Evolutionary conservation across 64 coral and sea anemone species (phyloP), one percentile per base, ranked within the genome.

Genomic region (Catalaphyllia jardinei): DNA sequence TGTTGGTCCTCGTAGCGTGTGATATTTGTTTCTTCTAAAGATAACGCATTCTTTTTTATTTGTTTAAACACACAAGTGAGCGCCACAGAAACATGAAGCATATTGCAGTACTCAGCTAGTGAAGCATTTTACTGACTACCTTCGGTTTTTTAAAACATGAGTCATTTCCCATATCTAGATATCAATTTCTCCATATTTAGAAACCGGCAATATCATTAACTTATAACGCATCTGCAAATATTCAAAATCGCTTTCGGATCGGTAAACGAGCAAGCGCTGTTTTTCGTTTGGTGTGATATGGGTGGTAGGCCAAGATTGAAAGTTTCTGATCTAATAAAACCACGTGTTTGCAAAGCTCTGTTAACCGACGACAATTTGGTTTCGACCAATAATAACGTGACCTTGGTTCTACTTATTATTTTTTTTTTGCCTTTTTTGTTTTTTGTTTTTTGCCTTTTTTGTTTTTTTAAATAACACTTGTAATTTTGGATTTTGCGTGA

Each of bases 11-110:
- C 10, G 6, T n/a, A n/a, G n/a, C n/a, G n/a, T 8, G 15, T 11
- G 33, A 71, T 85, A 85, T 85, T 85, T 85, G 81, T 85, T 85
- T 85, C 29, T 22, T 27, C 62, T 85, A 71, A 85, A 49, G 33
- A 71, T 85, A 71, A 71, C 11, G 42, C 54, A 6, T 67, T 20
- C 17, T 67, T 35, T 71, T 63, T 85, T 85, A 71, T 71, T 85
- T 85, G 81, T 85, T 29, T 71, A 20, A 7, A 29, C 28, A 71
- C 28, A 35, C 29, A 11, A 10, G 6, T 69, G 10, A 27, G n/a
- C 5, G 42, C 25, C 33, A 27, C 17, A 39, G 31, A 77, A 77
- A 42, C 60, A 65, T 28, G 33, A 69, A 22, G 22, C 42, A 49
- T 85, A 71, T 46, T 71, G 35, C 51, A 85, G 62, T 50, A 13